Evolutionary conservation across 2,888 invertebrate species (phyloP).

Genomic region (Himalopsyche tibetana): DNA sequence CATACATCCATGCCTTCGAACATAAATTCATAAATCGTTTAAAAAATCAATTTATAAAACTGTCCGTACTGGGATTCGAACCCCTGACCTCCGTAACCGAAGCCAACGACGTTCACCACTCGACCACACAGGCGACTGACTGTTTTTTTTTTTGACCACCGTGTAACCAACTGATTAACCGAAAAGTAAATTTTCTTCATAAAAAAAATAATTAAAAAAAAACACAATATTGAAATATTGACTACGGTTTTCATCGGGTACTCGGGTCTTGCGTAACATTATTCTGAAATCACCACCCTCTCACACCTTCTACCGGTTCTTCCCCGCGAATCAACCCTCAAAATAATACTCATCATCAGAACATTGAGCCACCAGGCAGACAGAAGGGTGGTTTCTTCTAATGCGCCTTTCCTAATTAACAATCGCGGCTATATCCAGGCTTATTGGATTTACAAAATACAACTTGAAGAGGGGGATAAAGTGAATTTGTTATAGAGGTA

Average conservation of each 20-base stretch:
- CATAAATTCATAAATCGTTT: no score
- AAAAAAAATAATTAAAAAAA: no score
- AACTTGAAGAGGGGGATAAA: background rate
- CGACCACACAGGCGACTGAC: no score
- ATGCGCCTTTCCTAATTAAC: conserved; percentile 21
- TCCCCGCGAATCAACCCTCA: conserved; percentile 1
- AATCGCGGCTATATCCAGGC: background rate
- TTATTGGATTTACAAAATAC: conserved; percentile 3
- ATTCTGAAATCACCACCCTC: conserved; percentile 1
- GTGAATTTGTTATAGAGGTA: background rate
- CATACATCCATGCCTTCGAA: no score
- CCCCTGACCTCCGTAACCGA: no score
- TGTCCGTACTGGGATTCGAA: no score
- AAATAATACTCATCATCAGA: background rate
- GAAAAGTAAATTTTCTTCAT: no score
- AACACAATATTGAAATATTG: background rate
- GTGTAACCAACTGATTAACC: no score
- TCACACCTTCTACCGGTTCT: background rate
- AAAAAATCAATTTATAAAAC: no score
- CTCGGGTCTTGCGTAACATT: background rate
- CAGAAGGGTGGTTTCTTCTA: background rate
- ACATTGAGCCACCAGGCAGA: background rate
- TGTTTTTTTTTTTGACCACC: no score
- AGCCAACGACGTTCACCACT: no score
- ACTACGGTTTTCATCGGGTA: background rate